phyloP scores from a whole-genome alignment of 2,113 vertebrate species.

The Trichechus manatus region DNA sequence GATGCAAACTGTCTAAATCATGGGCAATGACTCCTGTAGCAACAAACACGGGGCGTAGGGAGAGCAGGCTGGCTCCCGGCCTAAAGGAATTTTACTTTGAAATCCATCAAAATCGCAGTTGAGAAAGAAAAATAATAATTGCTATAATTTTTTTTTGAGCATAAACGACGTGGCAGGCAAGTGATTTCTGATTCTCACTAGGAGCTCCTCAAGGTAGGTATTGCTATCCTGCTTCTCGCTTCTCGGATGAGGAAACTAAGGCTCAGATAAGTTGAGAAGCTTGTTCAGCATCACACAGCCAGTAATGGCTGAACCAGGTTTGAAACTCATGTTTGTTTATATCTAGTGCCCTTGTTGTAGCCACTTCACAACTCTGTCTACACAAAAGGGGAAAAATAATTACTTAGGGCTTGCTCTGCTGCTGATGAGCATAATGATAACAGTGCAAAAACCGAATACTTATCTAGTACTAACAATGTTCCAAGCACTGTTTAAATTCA shows the following conservation, averaged over 20 bases:
- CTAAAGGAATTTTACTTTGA: background rate
- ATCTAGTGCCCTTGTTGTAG: background rate
- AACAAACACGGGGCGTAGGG: background rate
- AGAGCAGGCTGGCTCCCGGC: background rate
- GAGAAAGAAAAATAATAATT: conserved; percentile 19
- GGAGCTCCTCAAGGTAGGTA: background rate
- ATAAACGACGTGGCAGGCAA: background rate
- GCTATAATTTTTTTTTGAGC: background rate
- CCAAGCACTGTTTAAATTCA: background rate
- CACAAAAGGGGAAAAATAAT: background rate
- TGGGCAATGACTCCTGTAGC: conserved; percentile 61
- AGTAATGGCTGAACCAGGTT: background rate
- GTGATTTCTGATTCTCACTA: background rate
- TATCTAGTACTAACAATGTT: background rate
- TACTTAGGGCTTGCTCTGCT: background rate
- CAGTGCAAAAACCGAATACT: background rate
- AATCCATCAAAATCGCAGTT: conserved; percentile 43
- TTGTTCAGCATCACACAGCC: background rate
- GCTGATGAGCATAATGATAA: background rate
- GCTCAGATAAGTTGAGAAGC: background rate
- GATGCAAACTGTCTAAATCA: conserved; percentile 74
- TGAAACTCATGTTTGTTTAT: background rate
- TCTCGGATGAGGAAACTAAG: background rate
- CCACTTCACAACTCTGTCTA: background rate
- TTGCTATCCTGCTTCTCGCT: background rate